These are phyloP conservation scores for Gallinago undulata DNA, from an alignment of 2,113 vertebrate genomes.

Conservation along the genomic window DNA sequence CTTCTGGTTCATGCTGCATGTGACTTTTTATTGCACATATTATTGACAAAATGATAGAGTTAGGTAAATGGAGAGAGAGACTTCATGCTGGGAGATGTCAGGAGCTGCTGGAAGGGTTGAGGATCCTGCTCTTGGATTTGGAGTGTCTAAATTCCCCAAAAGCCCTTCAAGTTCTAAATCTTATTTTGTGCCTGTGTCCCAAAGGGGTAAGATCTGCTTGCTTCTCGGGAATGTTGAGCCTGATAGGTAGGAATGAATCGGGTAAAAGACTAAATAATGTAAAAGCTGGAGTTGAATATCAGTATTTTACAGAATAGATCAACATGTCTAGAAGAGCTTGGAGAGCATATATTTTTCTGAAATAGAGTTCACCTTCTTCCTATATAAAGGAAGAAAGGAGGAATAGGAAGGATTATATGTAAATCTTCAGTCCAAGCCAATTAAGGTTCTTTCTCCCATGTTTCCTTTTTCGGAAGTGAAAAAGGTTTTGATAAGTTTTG, in stretches of 20 bases:
- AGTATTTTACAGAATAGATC: background rate
- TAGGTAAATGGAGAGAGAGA: background rate
- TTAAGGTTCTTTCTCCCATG: background rate
- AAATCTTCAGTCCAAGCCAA: background rate
- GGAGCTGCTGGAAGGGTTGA: background rate
- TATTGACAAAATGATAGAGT: background rate
- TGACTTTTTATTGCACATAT: background rate
- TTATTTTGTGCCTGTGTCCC: background rate
- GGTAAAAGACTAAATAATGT: background rate
- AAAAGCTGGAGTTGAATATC: background rate
- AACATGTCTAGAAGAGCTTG: background rate
- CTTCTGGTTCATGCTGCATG: background rate
- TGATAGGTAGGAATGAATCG: background rate
- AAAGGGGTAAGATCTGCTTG: background rate
- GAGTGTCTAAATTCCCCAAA: background rate
- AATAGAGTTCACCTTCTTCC: background rate
- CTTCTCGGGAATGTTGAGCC: background rate
- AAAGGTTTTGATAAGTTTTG: background rate
- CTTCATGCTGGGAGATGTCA: background rate
- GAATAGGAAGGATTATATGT: background rate
- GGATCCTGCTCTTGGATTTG: background rate
- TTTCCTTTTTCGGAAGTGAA: background rate
- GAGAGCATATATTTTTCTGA: background rate
- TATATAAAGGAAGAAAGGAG: background rate
- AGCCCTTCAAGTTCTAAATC: background rate